Base-by-base conservation (phyloP, 2,888 invertebrate species). In the Caenorhabditis japonica region DNA sequence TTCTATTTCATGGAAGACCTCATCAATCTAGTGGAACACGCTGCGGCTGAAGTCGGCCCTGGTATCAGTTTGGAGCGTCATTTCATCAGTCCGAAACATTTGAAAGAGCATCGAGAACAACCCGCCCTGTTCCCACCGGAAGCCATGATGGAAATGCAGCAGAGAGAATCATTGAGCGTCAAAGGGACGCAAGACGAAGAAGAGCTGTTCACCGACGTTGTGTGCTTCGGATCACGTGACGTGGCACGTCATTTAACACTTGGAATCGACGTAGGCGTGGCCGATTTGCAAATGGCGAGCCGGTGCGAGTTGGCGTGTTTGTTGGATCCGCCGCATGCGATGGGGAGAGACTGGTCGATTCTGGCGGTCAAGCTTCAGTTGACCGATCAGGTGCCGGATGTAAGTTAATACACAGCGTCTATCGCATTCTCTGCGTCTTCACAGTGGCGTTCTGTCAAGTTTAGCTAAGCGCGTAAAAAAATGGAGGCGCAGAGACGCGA, bases 1-100 rank as follows among this genome's bases (percentile, higher is more conserved):
- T 93, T 92, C 86, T 91, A 92, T 81, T 92, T 93, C 86, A 88
- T 92, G 72, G 92, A 92, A 82, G 92, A 92, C 83, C 69, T 86
- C 36, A 82, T 85, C 52, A 83, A 83, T 52, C 73, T 86, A 21
- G 83, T 86, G 23, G 91, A 92, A 81, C 91, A 91, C 88, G 91
- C 92, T 10, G 88, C 92, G 25, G 88, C 90, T 51, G 90, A 91
- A 82, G 91, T 92, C 49, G 92, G 92, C 78, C 93, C 93, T 1
- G 92, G 92, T 13, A 89, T 93, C 82, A 87, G 91, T 55, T 85
- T 92, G 15, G 92, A 92, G 87, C 90, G 91, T 71, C 91, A 92
- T 83, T 90, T 92, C 82, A 88, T 93, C 44, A 92, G 92, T 85
- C 90, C 91, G 13, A 78, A 79, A 36, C 86, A 86, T 56, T 56